Evolutionary conservation across 2,888 invertebrate genomes (phyloP).

Genomic region (Leptinotarsa tumamoca): DNA sequence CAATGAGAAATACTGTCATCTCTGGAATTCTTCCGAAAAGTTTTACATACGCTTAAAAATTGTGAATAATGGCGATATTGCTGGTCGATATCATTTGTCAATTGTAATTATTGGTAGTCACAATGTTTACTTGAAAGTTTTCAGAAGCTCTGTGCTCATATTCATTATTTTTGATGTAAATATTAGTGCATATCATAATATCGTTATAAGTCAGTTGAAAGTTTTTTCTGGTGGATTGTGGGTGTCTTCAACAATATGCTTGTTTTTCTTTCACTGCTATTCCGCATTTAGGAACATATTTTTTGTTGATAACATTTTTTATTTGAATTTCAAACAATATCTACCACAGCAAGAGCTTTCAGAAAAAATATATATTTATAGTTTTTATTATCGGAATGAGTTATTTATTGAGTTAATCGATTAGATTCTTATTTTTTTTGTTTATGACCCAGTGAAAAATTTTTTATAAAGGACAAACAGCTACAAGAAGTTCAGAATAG

Average conservation of each 20-base stretch:
- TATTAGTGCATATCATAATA: not conserved
- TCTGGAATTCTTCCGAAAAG: not conserved
- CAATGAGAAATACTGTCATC: constrained; percentile 12
- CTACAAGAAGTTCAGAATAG: no score
- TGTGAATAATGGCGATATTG: constrained; percentile 4
- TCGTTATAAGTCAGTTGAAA: not conserved
- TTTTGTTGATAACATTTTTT: not conserved
- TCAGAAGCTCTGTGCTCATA: constrained; percentile 1
- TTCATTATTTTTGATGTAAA: not conserved
- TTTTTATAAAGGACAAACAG: no score
- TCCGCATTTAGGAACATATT: not conserved
- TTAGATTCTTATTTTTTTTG: not conserved
- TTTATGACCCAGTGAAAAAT: not conserved
- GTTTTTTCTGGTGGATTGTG: not conserved
- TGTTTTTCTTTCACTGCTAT: not conserved
- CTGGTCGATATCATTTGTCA: constrained; percentile 14
- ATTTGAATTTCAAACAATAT: not conserved
- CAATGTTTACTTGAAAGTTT: not conserved
- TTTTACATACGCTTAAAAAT: constrained; percentile 9
- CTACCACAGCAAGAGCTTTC: not conserved
- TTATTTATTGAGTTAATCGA: not conserved
- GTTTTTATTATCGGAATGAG: not conserved
- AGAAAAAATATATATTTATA: not conserved
- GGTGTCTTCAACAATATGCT: not conserved
- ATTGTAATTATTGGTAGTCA: not conserved